Percentiles rank a stretch among this genome's conserved stretches.
These are phyloP conservation scores for Aphelinus atriplicis DNA, from an alignment of 1,140 invertebrate genomes.

Conservation along the genomic window DNA sequence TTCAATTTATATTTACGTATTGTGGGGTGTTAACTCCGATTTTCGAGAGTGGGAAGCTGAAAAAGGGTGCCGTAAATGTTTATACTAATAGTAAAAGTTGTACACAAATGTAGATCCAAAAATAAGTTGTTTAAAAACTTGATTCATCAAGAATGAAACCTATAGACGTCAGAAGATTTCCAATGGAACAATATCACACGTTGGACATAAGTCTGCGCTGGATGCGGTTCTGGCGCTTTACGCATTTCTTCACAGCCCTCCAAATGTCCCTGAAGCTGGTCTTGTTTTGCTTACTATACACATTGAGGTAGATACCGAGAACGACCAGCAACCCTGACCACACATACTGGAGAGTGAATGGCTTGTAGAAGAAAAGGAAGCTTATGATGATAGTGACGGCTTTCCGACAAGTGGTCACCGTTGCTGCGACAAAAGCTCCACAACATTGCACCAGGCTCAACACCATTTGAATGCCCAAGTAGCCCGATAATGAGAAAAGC, in stretches of 20 bases:
- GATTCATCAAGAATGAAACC: too few relatives aligned
- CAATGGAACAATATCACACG: constrained; percentile 37
- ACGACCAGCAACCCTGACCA: constrained; percentile 90
- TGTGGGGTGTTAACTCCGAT: too few relatives aligned
- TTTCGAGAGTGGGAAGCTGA: too few relatives aligned
- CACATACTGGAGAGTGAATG: constrained; percentile 90
- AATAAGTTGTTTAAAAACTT: too few relatives aligned
- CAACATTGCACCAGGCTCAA: constrained; percentile 85
- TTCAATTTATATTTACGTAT: too few relatives aligned
- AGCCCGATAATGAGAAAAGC: constrained; percentile 88
- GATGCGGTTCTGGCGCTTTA: constrained; percentile 50
- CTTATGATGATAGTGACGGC: constrained; percentile 92
- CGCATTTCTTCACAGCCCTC: constrained; percentile 44
- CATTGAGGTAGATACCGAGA: constrained; percentile 90
- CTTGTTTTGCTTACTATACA: constrained; percentile 78
- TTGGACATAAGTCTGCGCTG: constrained; percentile 53
- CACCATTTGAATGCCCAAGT: constrained; percentile 92
- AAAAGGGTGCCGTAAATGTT: too few relatives aligned
- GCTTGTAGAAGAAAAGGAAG: constrained; percentile 93
- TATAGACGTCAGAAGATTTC: too few relatives aligned
- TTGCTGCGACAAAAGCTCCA: constrained; percentile 91
- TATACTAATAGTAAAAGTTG: too few relatives aligned
- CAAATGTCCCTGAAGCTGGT: constrained; percentile 40
- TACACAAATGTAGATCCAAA: too few relatives aligned
- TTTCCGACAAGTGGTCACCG: constrained; percentile 88